phyloP scores from a whole-genome alignment of 2,888 invertebrate species.

The Campaea margaritaria region DNA sequence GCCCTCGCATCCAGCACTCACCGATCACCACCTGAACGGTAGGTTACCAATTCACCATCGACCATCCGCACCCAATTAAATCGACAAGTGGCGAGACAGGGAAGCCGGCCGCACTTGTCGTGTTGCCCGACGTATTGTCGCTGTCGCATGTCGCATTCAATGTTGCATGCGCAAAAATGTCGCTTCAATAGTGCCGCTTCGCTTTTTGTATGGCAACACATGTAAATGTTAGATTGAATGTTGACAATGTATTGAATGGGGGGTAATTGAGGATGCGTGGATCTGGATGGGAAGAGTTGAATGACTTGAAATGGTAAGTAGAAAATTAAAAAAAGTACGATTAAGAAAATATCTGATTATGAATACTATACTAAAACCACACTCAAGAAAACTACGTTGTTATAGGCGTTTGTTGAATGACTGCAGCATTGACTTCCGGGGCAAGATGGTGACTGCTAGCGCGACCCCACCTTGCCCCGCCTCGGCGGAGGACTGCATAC shows the following conservation, averaged over 20 bases:
- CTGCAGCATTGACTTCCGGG: no score
- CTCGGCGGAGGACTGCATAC: no score
- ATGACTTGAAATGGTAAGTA: not conserved
- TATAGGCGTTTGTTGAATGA: no score
- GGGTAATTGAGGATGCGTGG: constrained; percentile 20
- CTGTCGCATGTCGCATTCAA: constrained; percentile 59
- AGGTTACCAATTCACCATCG: not conserved
- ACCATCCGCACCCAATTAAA: constrained; percentile 42
- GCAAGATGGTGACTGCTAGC: no score
- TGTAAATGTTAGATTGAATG: constrained; percentile 39
- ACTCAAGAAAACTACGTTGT: no score
- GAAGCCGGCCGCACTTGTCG: constrained; percentile 53
- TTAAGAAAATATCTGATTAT: no score
- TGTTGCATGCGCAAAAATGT: constrained; percentile 59
- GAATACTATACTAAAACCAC: no score
- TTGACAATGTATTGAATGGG: constrained; percentile 38
- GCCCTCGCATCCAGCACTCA: not conserved
- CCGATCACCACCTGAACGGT: not conserved
- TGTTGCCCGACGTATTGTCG: constrained; percentile 70
- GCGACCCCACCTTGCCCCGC: no score
- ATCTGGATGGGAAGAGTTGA: not conserved
- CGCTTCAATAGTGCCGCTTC: constrained; percentile 54
- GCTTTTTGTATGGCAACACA: constrained; percentile 31
- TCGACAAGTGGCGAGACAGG: constrained; percentile 42
- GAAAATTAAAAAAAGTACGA: no score